phyloP scores from a whole-genome alignment of 2,797 vertebrate genomes.

The Manis crassicaudata region DNA sequence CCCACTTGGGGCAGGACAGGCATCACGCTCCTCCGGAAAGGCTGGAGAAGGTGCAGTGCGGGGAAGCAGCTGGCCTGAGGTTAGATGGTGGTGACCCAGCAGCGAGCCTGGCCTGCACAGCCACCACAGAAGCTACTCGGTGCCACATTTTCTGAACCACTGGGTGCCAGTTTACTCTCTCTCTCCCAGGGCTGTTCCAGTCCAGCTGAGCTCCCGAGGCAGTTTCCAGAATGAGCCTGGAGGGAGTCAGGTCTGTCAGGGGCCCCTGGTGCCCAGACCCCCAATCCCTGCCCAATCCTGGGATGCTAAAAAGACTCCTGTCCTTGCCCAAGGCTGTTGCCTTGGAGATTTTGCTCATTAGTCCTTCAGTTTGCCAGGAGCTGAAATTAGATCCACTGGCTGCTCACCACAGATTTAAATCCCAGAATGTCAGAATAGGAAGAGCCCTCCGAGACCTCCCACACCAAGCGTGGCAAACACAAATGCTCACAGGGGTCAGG shows the following conservation, averaged over 20 bases:
- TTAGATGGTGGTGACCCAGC: accelerated
- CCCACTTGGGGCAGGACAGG: not conserved
- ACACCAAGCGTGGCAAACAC: not conserved
- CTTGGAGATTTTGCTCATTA: slow-evolving; percentile 46
- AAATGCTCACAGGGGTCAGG: not conserved
- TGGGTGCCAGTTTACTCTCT: not conserved
- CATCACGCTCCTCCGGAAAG: not conserved
- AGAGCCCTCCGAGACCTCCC: not conserved
- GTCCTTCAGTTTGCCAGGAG: slow-evolving; percentile 43
- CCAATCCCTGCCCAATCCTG: not conserved
- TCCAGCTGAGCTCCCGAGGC: not conserved
- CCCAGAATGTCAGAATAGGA: slow-evolving; percentile 32
- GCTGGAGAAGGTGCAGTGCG: not conserved
- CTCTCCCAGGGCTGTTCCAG: not conserved
- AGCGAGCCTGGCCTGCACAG: not conserved
- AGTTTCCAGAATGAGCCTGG: not conserved
- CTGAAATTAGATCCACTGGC: slow-evolving; percentile 67
- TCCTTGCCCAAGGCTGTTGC: slow-evolving; percentile 36
- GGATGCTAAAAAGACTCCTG: not conserved
- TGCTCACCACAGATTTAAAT: slow-evolving; percentile 57
- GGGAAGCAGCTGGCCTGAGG: not conserved
- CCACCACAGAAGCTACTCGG: accelerated
- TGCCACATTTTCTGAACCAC: not conserved
- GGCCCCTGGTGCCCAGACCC: not conserved
- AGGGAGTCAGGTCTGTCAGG: no score